These are phyloP conservation scores for Pachycephus smyrnensis DNA, from an alignment of 2,888 invertebrate genomes.

Conservation along the genomic window DNA sequence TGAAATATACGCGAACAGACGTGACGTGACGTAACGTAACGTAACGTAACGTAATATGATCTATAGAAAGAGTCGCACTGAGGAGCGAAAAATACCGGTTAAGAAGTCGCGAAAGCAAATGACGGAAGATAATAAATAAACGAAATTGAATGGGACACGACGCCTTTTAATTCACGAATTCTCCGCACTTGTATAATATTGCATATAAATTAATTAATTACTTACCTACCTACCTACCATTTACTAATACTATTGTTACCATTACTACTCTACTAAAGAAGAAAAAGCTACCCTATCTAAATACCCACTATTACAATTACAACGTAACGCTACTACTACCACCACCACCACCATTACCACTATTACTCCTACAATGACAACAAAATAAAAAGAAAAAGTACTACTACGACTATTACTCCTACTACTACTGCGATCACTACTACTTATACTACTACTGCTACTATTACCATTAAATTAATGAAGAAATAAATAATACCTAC, in stretches of 20 bases:
- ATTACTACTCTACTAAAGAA: conserved; percentile 12
- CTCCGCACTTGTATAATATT: conserved; percentile 34
- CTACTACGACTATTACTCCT: conserved; percentile 20
- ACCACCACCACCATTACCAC: conserved; percentile 14
- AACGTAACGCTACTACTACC: conserved; percentile 27
- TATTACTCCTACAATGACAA: background rate
- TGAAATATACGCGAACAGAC: too few relatives aligned
- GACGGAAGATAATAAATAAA: background rate
- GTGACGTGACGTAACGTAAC: too few relatives aligned
- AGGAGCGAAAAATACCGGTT: too few relatives aligned
- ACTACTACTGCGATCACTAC: conserved; percentile 12
- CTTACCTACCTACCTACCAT: conserved; percentile 21
- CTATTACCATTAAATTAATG: too few relatives aligned
- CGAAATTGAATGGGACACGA: conserved; percentile 11
- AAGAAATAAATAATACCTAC: too few relatives aligned
- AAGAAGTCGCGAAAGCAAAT: background rate
- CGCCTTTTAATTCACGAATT: conserved; percentile 24
- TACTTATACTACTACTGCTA: background rate
- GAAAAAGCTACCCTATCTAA: conserved; percentile 27
- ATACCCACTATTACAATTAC: conserved; percentile 18
- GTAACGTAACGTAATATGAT: too few relatives aligned
- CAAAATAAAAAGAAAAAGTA: background rate
- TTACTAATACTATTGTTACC: conserved; percentile 17
- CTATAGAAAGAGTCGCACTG: too few relatives aligned
- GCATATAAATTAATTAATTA: conserved; percentile 21